A percentile compares a stretch with the other conserved stretches of the same genome.
Evolutionary conservation across 2,113 vertebrate species (phyloP).

Genomic region (Hymenochirus boettgeri): DNA sequence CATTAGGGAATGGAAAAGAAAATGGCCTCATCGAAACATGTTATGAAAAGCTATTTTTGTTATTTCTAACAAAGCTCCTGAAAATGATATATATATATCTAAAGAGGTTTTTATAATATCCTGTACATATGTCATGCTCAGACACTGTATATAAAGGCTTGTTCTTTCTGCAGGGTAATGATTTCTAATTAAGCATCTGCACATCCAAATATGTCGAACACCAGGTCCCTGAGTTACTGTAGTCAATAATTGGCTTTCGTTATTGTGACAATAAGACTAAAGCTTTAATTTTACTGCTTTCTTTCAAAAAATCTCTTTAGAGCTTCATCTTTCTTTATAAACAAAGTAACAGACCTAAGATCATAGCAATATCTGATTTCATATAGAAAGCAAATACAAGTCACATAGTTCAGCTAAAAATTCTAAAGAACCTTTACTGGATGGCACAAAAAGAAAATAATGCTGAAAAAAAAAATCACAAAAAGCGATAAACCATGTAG

Average conservation of each 20-base stretch:
- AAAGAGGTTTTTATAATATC: no score
- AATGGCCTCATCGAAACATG: neutral
- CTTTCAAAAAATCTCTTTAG: no score
- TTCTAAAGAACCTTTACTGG: no score
- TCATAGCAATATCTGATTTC: neutral
- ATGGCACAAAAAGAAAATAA: neutral
- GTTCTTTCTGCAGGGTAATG: no score
- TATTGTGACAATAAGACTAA: no score
- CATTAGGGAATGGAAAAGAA: neutral
- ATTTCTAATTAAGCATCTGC: neutral
- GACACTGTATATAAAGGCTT: neutral
- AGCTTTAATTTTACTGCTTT: no score
- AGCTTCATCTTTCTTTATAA: neutral
- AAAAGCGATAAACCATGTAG: neutral
- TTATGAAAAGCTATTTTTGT: neutral
- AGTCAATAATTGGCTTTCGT: neutral
- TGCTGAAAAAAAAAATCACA: neutral
- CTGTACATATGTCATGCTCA: no score
- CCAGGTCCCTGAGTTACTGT: neutral
- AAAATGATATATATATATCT: no score
- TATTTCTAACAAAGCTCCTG: neutral
- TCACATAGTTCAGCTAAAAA: no score
- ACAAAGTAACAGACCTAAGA: neutral
- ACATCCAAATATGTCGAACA: neutral
- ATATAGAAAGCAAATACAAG: slow-evolving; percentile 16